Conservation (phyloP, 2,797 vertebrate genomes). For the Sciaenops ocellatus region DNA sequence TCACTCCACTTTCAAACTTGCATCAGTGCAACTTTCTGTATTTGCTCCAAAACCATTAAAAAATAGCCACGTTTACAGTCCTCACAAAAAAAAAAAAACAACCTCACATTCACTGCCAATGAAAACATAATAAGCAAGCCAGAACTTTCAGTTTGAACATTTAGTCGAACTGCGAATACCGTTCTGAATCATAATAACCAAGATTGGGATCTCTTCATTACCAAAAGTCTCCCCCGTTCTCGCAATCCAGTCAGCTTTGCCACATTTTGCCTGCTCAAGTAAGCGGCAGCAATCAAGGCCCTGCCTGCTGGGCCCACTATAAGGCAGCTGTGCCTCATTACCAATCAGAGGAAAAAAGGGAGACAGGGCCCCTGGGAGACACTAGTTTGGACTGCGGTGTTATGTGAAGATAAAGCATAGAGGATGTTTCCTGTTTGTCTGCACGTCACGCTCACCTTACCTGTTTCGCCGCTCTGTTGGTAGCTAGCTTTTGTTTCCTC, state of each 20-base stretch:
- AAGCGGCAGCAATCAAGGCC: conserved; percentile 67
- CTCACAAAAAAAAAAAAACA: conserved; percentile 1
- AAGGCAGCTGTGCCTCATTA: conserved; percentile 76
- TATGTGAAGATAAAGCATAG: conserved; percentile 34
- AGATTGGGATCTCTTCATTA: conserved; percentile 62
- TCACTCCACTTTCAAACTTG: not conserved
- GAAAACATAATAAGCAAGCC: conserved; percentile 48
- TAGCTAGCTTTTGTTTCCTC: conserved; percentile 27
- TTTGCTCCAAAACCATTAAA: conserved; percentile 28
- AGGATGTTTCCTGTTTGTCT: conserved; percentile 10
- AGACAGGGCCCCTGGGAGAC: conserved; percentile 57
- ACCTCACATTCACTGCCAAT: conserved; percentile 30
- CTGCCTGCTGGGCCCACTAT: conserved; percentile 69
- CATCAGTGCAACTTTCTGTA: conserved; percentile 12
- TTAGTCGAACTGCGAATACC: conserved; percentile 23
- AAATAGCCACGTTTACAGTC: conserved; percentile 7
- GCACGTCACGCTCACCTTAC: conserved; percentile 35
- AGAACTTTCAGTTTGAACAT: conserved; percentile 36
- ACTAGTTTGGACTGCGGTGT: conserved; percentile 44
- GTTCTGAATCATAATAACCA: conserved; percentile 47
- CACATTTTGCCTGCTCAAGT: conserved; percentile 62
- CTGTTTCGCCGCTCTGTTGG: conserved; percentile 26
- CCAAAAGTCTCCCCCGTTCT: conserved; percentile 38
- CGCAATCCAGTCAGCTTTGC: conserved; percentile 34
- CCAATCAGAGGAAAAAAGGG: conserved; percentile 67